A percentile compares a stretch with the other conserved stretches of the same genome.
Conservation (phyloP, 1,140 invertebrate genomes). For the Drosophila sturtevanti region DNA sequence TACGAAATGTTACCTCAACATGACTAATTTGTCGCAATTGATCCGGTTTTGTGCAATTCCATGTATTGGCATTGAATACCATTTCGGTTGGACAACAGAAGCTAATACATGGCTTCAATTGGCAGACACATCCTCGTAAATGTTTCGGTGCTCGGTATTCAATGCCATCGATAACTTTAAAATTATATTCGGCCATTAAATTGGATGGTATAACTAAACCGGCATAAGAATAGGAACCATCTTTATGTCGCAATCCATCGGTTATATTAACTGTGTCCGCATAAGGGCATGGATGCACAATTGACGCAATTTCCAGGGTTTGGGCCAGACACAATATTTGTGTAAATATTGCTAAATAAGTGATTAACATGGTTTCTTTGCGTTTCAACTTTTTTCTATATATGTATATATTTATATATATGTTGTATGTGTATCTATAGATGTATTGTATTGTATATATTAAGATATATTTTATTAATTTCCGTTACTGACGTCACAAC, state of each 20-base stretch:
- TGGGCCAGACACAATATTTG: not conserved
- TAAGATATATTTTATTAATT: too few relatives aligned
- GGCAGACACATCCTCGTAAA: conserved; percentile 69
- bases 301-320: conserved; percentile 22
- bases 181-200: conserved; percentile 63
- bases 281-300: conserved; percentile 57
- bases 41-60: conserved; percentile 46
- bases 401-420: not conserved
- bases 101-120: conserved; percentile 69
- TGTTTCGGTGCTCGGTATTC: conserved; percentile 60
- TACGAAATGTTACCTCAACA: conserved; percentile 47
- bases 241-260: conserved; percentile 63
- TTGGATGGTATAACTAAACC: conserved; percentile 58
- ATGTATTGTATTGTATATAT: too few relatives aligned
- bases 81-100: conserved; percentile 61
- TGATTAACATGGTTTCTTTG: conserved; percentile 9
- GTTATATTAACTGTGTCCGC: conserved; percentile 70
- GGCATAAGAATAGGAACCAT: conserved; percentile 71
- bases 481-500: conserved; percentile 56
- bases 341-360: conserved; percentile 2
- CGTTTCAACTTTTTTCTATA: not conserved
- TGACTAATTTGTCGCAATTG: conserved; percentile 31
- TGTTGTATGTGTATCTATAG: not conserved
- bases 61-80: conserved; percentile 42
- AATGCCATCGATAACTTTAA: conserved; percentile 75